Percentiles rank a stretch among this genome's conserved stretches.
Evolutionary conservation across 2,113 vertebrate genomes (phyloP).

Genomic region (Phyllostomus discolor): DNA sequence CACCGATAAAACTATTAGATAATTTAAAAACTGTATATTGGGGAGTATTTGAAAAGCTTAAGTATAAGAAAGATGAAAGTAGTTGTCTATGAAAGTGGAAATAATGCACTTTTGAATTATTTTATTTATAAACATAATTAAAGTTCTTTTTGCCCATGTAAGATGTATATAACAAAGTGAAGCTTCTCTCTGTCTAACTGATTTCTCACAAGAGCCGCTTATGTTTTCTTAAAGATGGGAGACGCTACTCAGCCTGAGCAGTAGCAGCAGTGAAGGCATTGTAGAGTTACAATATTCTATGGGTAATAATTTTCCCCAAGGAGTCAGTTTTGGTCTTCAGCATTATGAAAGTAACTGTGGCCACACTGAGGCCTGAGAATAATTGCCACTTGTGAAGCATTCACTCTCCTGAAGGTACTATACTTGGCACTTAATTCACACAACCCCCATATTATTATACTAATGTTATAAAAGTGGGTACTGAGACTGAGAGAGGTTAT

Average conservation of each 20-base stretch:
- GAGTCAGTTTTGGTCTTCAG: not conserved
- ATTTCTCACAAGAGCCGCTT: not conserved
- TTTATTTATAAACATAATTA: conserved; percentile 12
- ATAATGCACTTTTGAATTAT: not conserved
- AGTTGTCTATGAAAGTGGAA: not conserved
- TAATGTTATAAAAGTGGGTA: not conserved
- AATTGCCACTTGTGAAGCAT: not conserved
- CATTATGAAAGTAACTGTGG: not conserved
- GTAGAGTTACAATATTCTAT: not conserved
- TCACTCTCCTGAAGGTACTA: not conserved
- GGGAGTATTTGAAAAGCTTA: not conserved
- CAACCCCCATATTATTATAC: not conserved
- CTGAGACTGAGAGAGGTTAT: not conserved
- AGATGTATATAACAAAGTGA: not conserved
- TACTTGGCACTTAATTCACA: not conserved
- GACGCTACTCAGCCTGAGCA: not conserved
- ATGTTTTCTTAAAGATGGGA: not conserved
- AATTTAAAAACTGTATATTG: not conserved
- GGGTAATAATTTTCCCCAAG: not conserved
- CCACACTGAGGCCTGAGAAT: not conserved
- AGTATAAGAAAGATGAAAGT: not conserved
- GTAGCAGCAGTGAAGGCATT: not conserved
- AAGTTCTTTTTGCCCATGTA: not conserved
- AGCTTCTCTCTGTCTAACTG: not conserved
- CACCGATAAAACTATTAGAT: conserved; percentile 7